Conservation (phyloP, 2,888 invertebrate genomes). For the Pterostichus madidus region DNA sequence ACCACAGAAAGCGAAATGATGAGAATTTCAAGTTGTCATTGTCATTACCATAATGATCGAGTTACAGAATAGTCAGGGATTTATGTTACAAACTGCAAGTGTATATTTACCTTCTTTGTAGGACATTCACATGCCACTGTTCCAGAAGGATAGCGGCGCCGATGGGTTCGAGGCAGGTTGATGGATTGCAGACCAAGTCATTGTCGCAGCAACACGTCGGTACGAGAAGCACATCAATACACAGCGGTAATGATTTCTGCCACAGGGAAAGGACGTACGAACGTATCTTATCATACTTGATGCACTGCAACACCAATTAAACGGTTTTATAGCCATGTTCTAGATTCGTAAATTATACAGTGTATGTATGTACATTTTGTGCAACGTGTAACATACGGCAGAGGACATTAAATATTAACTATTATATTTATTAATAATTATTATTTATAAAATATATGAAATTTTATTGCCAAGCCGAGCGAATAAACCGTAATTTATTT, state of each 20-base stretch:
- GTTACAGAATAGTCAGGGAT: too few species aligned
- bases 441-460: too few species aligned
- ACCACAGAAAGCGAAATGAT: too few species aligned
- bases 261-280: slow-evolving; percentile 83
- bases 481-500: slow-evolving; percentile 26
- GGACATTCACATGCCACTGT: slow-evolving; percentile 88
- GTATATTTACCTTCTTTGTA: slow-evolving; percentile 79
- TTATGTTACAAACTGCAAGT: not conserved
- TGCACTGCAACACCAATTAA: slow-evolving; percentile 77
- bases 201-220: slow-evolving; percentile 83
- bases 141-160: slow-evolving; percentile 85
- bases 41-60: too few species aligned
- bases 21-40: too few species aligned
- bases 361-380: slow-evolving; percentile 5
- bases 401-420: not conserved
- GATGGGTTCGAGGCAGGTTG: slow-evolving; percentile 76
- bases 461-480: slow-evolving; percentile 33
- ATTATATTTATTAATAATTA: not conserved
- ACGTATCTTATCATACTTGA: slow-evolving; percentile 78
- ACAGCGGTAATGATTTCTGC: slow-evolving; percentile 86
- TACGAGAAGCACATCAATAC: slow-evolving; percentile 89
- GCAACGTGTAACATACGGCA: not conserved
- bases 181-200: slow-evolving; percentile 70
- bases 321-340: not conserved
- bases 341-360: not conserved